A percentile compares a stretch with the other conserved stretches of the same genome.
These are phyloP conservation scores for Syngnathus rostellatus DNA, from an alignment of 2,797 vertebrate species.

Conservation along the genomic window DNA sequence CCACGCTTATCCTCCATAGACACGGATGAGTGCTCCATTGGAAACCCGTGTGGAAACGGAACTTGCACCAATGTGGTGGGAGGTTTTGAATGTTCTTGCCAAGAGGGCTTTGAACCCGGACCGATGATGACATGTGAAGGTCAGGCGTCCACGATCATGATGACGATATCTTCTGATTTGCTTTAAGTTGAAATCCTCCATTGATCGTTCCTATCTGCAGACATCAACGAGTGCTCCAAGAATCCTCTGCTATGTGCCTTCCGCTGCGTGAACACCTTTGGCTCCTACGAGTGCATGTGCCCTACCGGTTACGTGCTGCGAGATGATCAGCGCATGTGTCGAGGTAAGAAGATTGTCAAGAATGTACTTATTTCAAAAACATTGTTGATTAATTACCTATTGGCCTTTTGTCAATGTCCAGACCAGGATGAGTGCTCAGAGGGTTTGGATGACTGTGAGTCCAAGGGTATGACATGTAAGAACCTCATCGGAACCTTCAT, in stretches of 20 bases:
- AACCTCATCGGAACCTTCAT: constrained; percentile 90
- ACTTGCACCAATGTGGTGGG: constrained; percentile 87
- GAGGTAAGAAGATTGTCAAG: constrained; percentile 68
- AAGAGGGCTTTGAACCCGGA: constrained; percentile 88
- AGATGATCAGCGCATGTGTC: constrained; percentile 87
- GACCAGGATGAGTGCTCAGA: constrained; percentile 88
- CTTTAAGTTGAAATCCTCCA: background rate
- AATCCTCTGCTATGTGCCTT: constrained; percentile 93
- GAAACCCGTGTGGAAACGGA: constrained; percentile 87
- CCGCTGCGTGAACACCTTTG: constrained; percentile 89
- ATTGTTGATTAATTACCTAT: background rate
- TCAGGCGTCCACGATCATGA: constrained; percentile 33
- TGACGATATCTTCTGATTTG: background rate
- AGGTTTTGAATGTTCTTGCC: constrained; percentile 85
- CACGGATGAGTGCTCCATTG: constrained; percentile 85
- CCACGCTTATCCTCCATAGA: constrained; percentile 61
- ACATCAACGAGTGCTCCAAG: constrained; percentile 86
- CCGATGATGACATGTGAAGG: constrained; percentile 92
- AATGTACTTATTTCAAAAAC: background rate
- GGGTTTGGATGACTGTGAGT: constrained; percentile 80
- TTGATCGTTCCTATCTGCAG: constrained; percentile 49
- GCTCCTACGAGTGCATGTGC: constrained; percentile 89
- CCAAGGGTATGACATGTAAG: constrained; percentile 87
- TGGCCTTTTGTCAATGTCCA: constrained; percentile 29
- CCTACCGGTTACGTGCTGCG: constrained; percentile 82